These are phyloP conservation scores for Cranoglanis bouderius DNA, from an alignment of 2,113 vertebrate species.

Conservation along the genomic window DNA sequence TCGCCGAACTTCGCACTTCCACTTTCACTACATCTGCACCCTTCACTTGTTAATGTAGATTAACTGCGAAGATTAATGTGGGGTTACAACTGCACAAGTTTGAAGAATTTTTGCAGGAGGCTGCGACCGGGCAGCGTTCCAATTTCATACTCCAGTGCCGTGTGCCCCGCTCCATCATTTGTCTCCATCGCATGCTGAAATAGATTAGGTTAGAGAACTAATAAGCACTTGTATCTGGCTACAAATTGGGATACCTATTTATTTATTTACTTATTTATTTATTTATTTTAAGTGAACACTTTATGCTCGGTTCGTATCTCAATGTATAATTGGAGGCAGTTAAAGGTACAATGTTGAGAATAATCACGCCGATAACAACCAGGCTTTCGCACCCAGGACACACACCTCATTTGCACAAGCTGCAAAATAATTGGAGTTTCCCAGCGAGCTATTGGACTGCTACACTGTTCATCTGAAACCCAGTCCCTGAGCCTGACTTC, in stretches of 20 bases:
- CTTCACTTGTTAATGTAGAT: slow-evolving; percentile 24
- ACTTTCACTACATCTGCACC: background rate
- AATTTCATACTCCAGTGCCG: slow-evolving; percentile 37
- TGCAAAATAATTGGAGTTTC: slow-evolving; percentile 42
- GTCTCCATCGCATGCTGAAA: slow-evolving; percentile 29
- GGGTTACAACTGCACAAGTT: background rate
- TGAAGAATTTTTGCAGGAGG: background rate
- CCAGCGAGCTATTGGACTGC: slow-evolving; percentile 13
- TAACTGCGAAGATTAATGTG: background rate
- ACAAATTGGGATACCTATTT: background rate
- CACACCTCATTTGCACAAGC: slow-evolving; percentile 28
- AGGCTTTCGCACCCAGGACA: slow-evolving; percentile 1
- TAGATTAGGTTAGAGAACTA: slow-evolving; percentile 18
- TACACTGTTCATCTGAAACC: background rate
- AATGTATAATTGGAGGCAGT: slow-evolving; percentile 40
- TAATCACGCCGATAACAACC: slow-evolving; percentile 39
- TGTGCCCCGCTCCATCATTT: slow-evolving; percentile 14
- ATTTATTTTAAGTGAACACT: background rate
- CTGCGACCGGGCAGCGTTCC: slow-evolving; percentile 23
- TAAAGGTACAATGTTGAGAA: slow-evolving; percentile 44
- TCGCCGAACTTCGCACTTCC: background rate
- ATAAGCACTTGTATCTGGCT: slow-evolving; percentile 13
- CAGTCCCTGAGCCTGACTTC: background rate
- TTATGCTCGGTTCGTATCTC: background rate
- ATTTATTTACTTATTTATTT: background rate